These are phyloP conservation scores for Setophaga coronata DNA, from an alignment of 2,113 vertebrate genomes.

Conservation along the genomic window DNA sequence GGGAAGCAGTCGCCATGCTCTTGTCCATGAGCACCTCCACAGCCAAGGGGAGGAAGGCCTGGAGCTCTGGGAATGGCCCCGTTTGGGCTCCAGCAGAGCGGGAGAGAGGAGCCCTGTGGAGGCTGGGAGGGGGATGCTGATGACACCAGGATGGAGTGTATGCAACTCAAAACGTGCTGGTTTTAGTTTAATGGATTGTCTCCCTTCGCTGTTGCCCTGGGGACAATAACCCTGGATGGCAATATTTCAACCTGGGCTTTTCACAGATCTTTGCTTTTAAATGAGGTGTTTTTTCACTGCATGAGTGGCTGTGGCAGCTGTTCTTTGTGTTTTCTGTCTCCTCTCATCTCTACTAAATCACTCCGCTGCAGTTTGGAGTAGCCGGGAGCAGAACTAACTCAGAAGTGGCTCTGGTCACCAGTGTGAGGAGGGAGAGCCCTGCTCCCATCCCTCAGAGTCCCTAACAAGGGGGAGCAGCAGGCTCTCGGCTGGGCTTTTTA, in stretches of 20 bases:
- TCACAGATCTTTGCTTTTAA: constrained; percentile 74
- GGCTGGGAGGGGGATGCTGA: neutral
- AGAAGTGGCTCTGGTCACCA: constrained; percentile 50
- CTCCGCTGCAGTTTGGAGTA: constrained; percentile 67
- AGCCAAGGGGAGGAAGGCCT: neutral
- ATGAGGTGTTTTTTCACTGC: constrained; percentile 74
- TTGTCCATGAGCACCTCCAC: neutral
- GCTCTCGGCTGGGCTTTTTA: neutral
- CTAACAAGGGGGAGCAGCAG: neutral
- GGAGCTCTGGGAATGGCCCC: neutral
- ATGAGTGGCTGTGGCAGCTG: constrained; percentile 77
- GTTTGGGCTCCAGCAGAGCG: neutral
- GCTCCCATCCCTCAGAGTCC: constrained; percentile 22
- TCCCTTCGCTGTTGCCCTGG: constrained; percentile 67
- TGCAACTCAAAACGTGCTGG: constrained; percentile 55
- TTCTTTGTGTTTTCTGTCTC: constrained; percentile 74
- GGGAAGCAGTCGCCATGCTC: neutral
- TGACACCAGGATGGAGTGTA: constrained; percentile 1
- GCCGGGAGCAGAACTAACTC: constrained; percentile 59
- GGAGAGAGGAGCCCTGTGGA: constrained; percentile 23
- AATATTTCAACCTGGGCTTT: constrained; percentile 73
- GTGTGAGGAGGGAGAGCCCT: constrained; percentile 6
- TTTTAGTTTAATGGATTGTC: constrained; percentile 81
- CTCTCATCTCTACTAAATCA: constrained; percentile 73
- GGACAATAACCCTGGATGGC: constrained; percentile 67